Evolutionary conservation across 2,888 invertebrate genomes (phyloP).

Genomic region (Plagodis dolabraria): DNA sequence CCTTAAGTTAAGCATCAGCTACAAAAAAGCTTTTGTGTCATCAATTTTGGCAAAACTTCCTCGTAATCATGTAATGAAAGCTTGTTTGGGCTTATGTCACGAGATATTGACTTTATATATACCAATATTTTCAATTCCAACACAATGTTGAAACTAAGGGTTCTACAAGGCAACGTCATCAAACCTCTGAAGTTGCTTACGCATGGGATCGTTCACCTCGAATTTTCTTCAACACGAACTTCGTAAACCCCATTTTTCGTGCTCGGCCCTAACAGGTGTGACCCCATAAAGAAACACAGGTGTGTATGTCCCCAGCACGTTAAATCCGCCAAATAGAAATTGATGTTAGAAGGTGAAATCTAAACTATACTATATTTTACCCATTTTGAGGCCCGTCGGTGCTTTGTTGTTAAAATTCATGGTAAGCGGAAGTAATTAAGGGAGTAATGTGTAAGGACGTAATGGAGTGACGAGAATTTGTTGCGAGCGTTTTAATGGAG

Average conservation of each 20-base stretch:
- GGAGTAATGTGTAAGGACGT: slow-evolving; percentile 76
- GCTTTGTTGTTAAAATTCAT: slow-evolving; percentile 79
- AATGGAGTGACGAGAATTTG: slow-evolving; percentile 78
- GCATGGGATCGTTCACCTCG: slow-evolving; percentile 34
- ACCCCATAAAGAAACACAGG: slow-evolving; percentile 69
- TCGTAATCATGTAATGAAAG: too few species aligned
- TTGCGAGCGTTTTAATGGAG: slow-evolving; percentile 72
- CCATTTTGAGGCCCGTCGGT: slow-evolving; percentile 68
- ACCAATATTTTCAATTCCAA: slow-evolving; percentile 11
- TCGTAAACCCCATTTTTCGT: slow-evolving; percentile 39
- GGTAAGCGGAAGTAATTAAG: slow-evolving; percentile 80
- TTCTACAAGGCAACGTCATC: slow-evolving; percentile 20
- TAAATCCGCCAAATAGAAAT: slow-evolving; percentile 76
- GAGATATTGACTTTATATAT: slow-evolving; percentile 9
- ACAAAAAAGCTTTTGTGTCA: too few species aligned
- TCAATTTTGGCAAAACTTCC: too few species aligned
- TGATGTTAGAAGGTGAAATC: slow-evolving; percentile 73
- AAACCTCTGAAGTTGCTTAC: slow-evolving; percentile 33
- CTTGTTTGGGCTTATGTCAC: not conserved
- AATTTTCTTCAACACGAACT: slow-evolving; percentile 36
- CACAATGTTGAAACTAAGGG: slow-evolving; percentile 7
- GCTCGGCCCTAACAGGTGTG: slow-evolving; percentile 60
- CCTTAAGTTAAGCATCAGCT: too few species aligned
- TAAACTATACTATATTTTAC: slow-evolving; percentile 74
- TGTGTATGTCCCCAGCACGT: slow-evolving; percentile 63